Evolutionary conservation across 2,797 vertebrate species (phyloP), one percentile per base, ranked within the genome.

Genomic region (Channallabes apus): DNA sequence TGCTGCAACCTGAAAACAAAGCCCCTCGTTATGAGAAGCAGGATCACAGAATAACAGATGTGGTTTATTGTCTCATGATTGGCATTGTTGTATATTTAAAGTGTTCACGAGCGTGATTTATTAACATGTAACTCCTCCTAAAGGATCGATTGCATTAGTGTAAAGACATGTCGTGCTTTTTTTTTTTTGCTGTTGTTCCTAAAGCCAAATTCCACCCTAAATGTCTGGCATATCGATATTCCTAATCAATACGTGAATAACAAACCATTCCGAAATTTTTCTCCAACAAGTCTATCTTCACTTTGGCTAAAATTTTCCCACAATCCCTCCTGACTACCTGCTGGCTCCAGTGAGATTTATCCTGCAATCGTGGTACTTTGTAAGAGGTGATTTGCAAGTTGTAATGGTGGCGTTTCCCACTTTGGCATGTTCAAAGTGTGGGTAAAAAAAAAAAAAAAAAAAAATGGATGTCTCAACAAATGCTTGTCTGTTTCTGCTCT

Each of bases 1-100:
- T 73, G 59, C 72, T 84, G 68, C 72, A 89, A 82, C 82, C 22
- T 61, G 83, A 87, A 86, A 82, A 64, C 88, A 82, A 69, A 82
- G 61, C 80, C 58, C 65, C 85, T 89, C 73, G 62, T 87, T 87
- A 89, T 64, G 59, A 77, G 77, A 82, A 84, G 46, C 27, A 67
- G 80, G 80, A 35, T 73, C 73, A 54, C 62, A 62, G 64, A 86
- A 71, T 46, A 62, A 22, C 75, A 84, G 61, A 82, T 22, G 65
- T 64, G 68, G 38, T 65, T 51, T 62, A 72, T 11, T 54, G 12
- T 54, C 51, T 54, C 27, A 77, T 76, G 64, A 67, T 64, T 73
- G 69, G 20, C 58, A 83, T 3, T 32, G 17, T 27, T 0, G 7
- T 27, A 38, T 58, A 83, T 77, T 64, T 64, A 75, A 84, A 59